Evolutionary conservation across 2,888 invertebrate genomes (phyloP).

Genomic region (Girardia tigrina): DNA sequence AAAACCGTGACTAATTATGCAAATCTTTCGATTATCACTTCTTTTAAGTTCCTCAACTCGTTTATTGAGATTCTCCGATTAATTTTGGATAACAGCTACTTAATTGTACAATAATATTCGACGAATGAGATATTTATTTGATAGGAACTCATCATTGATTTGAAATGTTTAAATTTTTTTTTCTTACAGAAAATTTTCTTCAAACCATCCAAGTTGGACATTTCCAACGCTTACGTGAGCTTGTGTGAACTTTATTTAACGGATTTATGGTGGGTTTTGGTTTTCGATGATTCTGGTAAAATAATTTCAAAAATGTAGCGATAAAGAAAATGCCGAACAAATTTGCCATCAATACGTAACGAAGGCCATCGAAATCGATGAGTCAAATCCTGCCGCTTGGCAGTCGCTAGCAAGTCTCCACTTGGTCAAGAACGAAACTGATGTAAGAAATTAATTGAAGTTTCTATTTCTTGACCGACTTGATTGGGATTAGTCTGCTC

Average conservation of each 20-base stretch:
- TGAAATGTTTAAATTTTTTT: no score
- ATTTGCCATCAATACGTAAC: neutral
- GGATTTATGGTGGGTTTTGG: neutral
- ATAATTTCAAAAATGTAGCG: neutral
- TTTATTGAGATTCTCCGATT: no score
- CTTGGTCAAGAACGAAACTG: neutral
- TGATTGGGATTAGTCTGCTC: neutral
- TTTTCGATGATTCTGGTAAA: neutral
- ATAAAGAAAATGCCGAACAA: neutral
- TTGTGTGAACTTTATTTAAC: neutral
- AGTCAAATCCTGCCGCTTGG: neutral
- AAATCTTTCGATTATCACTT: no score
- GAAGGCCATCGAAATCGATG: neutral
- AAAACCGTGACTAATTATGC: no score
- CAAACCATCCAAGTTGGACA: neutral
- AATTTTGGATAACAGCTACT: no score
- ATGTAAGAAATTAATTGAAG: neutral
- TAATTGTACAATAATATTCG: no score
- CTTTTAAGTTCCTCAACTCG: no score
- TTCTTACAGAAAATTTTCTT: conserved; percentile 14
- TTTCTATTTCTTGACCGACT: neutral
- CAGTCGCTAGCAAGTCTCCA: neutral
- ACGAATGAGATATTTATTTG: no score
- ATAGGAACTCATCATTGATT: no score
- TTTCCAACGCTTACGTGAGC: neutral